Conservation (phyloP, 2,797 vertebrate genomes). For the Bovichtus variegatus region DNA sequence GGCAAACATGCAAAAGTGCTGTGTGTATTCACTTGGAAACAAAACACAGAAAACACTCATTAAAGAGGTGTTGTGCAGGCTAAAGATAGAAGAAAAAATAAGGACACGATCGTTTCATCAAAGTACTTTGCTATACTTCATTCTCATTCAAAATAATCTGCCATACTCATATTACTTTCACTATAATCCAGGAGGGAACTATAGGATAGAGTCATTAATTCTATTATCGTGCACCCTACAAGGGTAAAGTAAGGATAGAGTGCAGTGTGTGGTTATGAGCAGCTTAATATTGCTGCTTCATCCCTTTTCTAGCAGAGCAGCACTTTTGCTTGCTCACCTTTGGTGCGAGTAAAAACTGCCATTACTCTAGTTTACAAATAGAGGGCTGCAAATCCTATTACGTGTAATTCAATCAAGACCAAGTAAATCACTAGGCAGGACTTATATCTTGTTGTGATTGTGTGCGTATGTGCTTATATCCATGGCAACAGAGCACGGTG, state of each 20-base stretch:
- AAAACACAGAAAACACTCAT: background rate
- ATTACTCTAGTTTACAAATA: conserved; percentile 59
- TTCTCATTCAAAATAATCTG: conserved; percentile 2
- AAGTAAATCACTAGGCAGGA: conserved; percentile 29
- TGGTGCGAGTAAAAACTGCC: conserved; percentile 46
- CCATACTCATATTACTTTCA: background rate
- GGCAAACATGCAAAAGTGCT: background rate
- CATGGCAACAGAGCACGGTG: conserved; percentile 11
- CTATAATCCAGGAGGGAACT: background rate
- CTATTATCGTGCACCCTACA: background rate
- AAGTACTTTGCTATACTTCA: background rate
- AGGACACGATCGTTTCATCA: background rate
- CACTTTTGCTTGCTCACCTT: conserved; percentile 46
- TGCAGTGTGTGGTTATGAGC: conserved; percentile 25
- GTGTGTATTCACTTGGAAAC: background rate
- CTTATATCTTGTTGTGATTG: background rate
- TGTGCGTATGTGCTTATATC: conserved; percentile 9
- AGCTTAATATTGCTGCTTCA: conserved; percentile 45
- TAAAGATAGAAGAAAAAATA: background rate
- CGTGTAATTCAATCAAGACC: conserved; percentile 57
- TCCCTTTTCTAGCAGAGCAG: conserved; percentile 38
- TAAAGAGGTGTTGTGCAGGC: background rate
- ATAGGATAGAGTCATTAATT: conserved; percentile 3
- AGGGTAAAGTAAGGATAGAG: conserved; percentile 35
- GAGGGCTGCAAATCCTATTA: conserved; percentile 62